phyloP scores from a whole-genome alignment of 2,797 vertebrate genomes.

The Galago senegalensis region DNA sequence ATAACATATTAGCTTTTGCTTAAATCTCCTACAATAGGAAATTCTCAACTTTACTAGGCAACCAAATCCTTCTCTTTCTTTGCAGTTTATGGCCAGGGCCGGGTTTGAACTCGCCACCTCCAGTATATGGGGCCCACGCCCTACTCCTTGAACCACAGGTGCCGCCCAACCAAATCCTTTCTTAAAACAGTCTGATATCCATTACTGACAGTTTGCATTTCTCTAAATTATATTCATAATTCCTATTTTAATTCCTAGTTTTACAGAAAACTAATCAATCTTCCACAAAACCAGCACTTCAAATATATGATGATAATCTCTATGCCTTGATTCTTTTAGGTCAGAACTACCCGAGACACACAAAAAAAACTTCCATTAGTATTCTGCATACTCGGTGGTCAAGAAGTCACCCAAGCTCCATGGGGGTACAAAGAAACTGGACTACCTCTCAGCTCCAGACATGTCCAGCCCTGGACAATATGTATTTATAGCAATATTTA shows the following conservation, averaged over 20 bases:
- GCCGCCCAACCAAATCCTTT: neutral
- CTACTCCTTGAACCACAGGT: too few species aligned
- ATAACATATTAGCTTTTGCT: neutral
- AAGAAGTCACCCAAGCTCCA: neutral
- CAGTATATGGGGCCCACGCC: too few species aligned
- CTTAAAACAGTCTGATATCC: neutral
- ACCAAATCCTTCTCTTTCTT: neutral
- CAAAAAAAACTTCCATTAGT: constrained; percentile 22
- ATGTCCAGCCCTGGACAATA: neutral
- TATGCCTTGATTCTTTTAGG: neutral
- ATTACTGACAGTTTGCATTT: neutral
- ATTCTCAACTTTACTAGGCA: constrained; percentile 26
- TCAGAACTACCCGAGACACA: neutral
- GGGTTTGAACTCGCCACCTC: too few species aligned
- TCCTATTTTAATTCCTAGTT: neutral
- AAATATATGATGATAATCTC: constrained; percentile 5
- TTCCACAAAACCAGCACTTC: neutral
- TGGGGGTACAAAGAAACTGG: neutral
- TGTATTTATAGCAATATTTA: neutral
- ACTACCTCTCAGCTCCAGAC: neutral
- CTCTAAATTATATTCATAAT: constrained; percentile 38
- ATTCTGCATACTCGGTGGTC: neutral
- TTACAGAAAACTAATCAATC: neutral
- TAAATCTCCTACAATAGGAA: constrained; percentile 28
- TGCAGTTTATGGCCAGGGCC: too few species aligned